A percentile compares a stretch with the other conserved stretches of the same genome.
Conservation (phyloP, 2,113 vertebrate species). For the Catharus bicknelli region DNA sequence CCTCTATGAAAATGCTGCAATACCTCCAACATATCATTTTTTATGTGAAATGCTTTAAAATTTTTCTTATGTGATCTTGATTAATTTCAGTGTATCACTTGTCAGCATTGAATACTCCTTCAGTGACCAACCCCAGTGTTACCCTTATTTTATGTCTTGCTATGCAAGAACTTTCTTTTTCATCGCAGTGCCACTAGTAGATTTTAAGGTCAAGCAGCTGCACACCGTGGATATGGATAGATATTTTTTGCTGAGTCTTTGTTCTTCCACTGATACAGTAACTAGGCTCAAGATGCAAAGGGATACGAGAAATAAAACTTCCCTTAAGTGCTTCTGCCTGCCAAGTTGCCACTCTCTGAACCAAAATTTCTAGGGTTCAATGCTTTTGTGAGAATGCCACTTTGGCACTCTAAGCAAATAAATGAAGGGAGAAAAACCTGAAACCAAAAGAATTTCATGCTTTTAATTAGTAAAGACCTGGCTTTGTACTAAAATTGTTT, state of each 20-base stretch:
- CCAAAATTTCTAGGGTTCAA: neutral
- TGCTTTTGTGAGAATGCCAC: neutral
- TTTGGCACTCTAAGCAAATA: neutral
- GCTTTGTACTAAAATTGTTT: neutral
- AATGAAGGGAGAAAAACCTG: neutral
- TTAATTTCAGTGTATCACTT: neutral
- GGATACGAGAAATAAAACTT: neutral
- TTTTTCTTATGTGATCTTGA: neutral
- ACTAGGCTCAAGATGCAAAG: neutral
- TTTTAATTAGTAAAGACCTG: neutral
- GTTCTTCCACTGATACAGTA: neutral
- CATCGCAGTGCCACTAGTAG: neutral
- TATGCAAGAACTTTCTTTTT: neutral
- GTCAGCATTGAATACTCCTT: neutral
- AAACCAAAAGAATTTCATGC: neutral
- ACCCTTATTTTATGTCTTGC: slow-evolving; percentile 6
- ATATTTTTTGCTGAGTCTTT: slow-evolving; percentile 36
- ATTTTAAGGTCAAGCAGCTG: slow-evolving; percentile 47
- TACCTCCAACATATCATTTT: neutral
- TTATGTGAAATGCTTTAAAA: neutral
- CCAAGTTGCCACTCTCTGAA: neutral
- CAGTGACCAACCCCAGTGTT: neutral
- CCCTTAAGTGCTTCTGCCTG: neutral
- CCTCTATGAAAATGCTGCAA: neutral
- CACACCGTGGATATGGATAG: neutral